Percentiles rank a stretch among this genome's conserved stretches.
Evolutionary conservation across 2,113 vertebrate species (phyloP).

Genomic region (Typhlomys cinereus): DNA sequence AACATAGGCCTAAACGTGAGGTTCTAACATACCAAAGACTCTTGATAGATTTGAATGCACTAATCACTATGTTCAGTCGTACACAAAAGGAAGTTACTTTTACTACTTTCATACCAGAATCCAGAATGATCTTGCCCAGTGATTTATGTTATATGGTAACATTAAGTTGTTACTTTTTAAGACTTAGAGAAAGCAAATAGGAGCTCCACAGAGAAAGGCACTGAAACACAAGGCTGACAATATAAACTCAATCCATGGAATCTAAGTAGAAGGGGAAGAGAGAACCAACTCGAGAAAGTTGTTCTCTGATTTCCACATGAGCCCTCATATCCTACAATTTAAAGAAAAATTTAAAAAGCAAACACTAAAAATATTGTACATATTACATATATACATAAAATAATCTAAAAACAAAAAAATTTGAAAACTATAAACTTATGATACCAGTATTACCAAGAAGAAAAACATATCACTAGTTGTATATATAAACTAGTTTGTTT

Average conservation of each 20-base stretch:
- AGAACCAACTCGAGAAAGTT: too few relatives aligned
- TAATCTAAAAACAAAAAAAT: slow-evolving; percentile 19
- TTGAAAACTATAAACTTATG: slow-evolving; percentile 1
- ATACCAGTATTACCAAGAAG: not conserved
- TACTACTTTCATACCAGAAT: slow-evolving; percentile 19
- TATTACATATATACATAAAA: not conserved
- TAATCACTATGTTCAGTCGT: slow-evolving; percentile 2
- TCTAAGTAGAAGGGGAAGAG: too few relatives aligned
- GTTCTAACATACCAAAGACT: not conserved
- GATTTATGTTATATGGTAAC: not conserved
- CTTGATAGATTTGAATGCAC: not conserved
- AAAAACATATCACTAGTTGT: not conserved
- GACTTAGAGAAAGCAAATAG: too few relatives aligned
- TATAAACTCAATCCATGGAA: too few relatives aligned
- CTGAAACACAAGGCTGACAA: too few relatives aligned
- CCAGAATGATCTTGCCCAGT: slow-evolving; percentile 1
- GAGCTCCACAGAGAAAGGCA: too few relatives aligned
- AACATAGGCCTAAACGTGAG: not conserved
- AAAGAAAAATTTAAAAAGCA: too few relatives aligned
- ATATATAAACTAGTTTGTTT: too few relatives aligned
- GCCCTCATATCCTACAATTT: too few relatives aligned
- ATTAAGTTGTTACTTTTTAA: not conserved
- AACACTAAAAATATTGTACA: not conserved
- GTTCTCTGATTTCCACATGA: too few relatives aligned
- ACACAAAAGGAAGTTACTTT: slow-evolving; percentile 17